phyloP scores from a whole-genome alignment of 2,113 vertebrate species.

The Nematolebias whitei region DNA sequence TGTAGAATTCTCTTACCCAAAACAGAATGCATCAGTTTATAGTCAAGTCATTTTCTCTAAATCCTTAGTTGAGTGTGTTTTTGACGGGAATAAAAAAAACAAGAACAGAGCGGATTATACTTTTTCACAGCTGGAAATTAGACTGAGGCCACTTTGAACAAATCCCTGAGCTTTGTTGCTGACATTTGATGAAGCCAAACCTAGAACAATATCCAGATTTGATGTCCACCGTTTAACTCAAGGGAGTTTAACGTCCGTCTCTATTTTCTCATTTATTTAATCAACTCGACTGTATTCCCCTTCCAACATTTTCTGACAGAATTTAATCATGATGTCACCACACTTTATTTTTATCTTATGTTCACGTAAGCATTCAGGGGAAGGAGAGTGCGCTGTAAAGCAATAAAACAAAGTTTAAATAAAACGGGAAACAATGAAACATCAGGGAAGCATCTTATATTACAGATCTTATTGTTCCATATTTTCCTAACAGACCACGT shows the following conservation, averaged over 20 bases:
- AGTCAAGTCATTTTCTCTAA: conserved; percentile 35
- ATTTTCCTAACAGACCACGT: too few species aligned
- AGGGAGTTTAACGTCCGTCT: conserved; percentile 46
- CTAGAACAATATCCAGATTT: conserved; percentile 60
- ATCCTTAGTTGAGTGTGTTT: conserved; percentile 39
- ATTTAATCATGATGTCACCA: conserved; percentile 49
- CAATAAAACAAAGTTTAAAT: neutral
- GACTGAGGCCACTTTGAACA: conserved; percentile 30
- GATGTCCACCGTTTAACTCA: conserved; percentile 29
- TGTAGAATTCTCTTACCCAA: conserved; percentile 7
- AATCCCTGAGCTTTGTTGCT: conserved; percentile 53
- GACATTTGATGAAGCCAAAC: conserved; percentile 66
- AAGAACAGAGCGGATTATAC: conserved; percentile 49
- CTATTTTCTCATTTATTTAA: conserved; percentile 48
- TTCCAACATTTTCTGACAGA: conserved; percentile 15
- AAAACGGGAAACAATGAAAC: neutral
- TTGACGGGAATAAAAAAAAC: conserved; percentile 55
- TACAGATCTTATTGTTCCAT: too few species aligned
- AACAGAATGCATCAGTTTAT: conserved; percentile 34
- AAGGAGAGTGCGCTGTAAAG: neutral
- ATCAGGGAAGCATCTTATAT: too few species aligned
- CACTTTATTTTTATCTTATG: conserved; percentile 5
- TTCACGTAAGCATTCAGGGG: neutral
- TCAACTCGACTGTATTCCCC: conserved; percentile 22
- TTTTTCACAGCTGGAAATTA: conserved; percentile 44